Conservation (phyloP, 1,140 invertebrate genomes). For the Chlorops oryzae region DNA sequence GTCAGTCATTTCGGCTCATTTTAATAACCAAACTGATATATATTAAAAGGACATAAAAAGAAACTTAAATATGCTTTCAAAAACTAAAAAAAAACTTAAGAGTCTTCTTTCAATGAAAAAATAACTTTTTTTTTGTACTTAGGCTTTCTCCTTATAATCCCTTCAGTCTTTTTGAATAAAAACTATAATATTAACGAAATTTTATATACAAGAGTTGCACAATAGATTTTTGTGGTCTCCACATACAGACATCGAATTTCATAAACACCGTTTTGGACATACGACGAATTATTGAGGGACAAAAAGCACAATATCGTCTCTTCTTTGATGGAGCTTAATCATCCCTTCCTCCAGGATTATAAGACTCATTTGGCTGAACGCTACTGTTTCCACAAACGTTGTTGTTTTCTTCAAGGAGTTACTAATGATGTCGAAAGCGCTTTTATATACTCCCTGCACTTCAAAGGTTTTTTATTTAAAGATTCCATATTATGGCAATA, state of each 20-base stretch:
- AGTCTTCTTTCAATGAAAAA: too few relatives aligned
- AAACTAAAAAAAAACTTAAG: too few relatives aligned
- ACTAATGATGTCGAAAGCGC: neutral
- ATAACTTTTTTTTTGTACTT: too few relatives aligned
- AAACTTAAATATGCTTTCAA: too few relatives aligned
- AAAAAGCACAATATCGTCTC: constrained; percentile 2
- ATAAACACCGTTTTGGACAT: neutral
- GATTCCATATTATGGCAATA: constrained; percentile 13
- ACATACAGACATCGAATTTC: constrained; percentile 1
- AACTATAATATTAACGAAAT: too few relatives aligned
- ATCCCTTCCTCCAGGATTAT: too few relatives aligned
- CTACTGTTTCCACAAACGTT: neutral
- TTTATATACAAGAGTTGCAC: constrained; percentile 5
- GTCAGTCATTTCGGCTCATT: too few relatives aligned
- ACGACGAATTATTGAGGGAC: constrained; percentile 1
- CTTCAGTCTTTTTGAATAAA: too few relatives aligned
- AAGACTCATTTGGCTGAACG: constrained; percentile 1
- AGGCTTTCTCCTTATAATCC: too few relatives aligned
- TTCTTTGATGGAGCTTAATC: neutral
- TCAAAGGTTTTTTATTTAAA: constrained; percentile 5
- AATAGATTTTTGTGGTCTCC: neutral
- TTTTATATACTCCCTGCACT: neutral
- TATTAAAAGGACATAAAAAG: too few relatives aligned
- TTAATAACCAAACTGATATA: too few relatives aligned
- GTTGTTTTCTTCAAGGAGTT: constrained; percentile 4